Conservation (phyloP, 2,113 vertebrate species). For the Mungos mungo region DNA sequence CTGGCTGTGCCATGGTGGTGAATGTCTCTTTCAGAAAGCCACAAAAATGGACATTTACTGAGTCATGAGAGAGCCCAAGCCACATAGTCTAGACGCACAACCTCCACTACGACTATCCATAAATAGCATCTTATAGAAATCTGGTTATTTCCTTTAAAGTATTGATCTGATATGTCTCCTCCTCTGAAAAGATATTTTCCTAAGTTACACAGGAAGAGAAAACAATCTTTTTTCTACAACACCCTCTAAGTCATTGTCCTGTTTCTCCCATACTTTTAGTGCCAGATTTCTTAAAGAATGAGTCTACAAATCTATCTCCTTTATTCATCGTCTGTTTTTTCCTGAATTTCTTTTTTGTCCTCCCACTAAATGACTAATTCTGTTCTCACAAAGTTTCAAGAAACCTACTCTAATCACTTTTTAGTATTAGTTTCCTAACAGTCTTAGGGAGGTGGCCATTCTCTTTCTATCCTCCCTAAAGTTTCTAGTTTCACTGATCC, state of each 20-base stretch:
- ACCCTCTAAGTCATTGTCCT: not conserved
- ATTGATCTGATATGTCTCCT: not conserved
- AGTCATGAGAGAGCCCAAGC: not conserved
- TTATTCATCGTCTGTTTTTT: not conserved
- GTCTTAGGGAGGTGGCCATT: not conserved
- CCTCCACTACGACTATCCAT: not conserved
- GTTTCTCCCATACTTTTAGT: not conserved
- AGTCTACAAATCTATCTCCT: not conserved
- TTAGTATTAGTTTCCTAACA: not conserved
- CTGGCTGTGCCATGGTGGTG: not conserved
- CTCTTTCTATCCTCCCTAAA: not conserved
- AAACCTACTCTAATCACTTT: not conserved
- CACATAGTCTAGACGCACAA: conserved; percentile 13
- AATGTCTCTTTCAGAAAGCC: conserved; percentile 50
- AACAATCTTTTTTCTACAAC: not conserved
- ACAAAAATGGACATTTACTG: conserved; percentile 7
- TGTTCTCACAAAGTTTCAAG: not conserved
- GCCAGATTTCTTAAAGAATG: not conserved
- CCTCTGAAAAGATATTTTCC: conserved; percentile 14
- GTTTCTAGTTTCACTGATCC: not conserved
- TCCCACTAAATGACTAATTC: not conserved
- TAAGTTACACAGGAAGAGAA: not conserved
- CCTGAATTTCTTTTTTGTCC: not conserved
- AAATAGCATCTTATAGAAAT: conserved; percentile 1
- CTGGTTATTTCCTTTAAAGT: not conserved